phyloP scores from a whole-genome alignment of 1,140 invertebrate genomes.

The Chironomus tepperi region DNA sequence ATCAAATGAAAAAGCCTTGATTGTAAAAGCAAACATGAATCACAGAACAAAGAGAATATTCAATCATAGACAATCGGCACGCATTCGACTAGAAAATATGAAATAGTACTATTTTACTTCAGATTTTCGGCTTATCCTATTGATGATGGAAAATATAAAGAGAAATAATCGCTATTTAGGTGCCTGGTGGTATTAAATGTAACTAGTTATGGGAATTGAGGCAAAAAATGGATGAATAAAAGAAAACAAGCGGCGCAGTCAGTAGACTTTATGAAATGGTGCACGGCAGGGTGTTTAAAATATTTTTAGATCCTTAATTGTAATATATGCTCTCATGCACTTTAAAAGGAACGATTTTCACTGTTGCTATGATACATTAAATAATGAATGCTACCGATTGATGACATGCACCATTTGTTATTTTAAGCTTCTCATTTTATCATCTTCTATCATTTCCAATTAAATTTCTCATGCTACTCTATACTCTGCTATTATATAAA shows the following conservation, averaged over 20 bases:
- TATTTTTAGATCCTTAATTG: slow-evolving; percentile 14
- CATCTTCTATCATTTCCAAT: slow-evolving; percentile 11
- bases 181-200: background rate
- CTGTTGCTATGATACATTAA: slow-evolving; percentile 3
- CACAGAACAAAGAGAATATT: background rate
- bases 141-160: background rate
- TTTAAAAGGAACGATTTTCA: background rate
- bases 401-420: background rate
- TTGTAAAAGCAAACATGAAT: background rate
- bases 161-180: background rate
- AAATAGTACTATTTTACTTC: background rate
- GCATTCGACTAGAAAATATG: slow-evolving; percentile 13
- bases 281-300: background rate
- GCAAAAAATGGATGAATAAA: background rate
- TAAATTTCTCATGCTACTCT: background rate
- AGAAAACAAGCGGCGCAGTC: background rate
- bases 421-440: background rate
- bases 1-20: background rate
- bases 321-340: background rate
- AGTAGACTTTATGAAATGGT: background rate
- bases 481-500: background rate
- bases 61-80: background rate
- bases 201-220: slow-evolving; percentile 1
- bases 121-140: slow-evolving; percentile 10
- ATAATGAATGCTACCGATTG: background rate